Evolutionary conservation across 2,888 invertebrate species (phyloP).

Genomic region (Stenichneumon culpator): DNA sequence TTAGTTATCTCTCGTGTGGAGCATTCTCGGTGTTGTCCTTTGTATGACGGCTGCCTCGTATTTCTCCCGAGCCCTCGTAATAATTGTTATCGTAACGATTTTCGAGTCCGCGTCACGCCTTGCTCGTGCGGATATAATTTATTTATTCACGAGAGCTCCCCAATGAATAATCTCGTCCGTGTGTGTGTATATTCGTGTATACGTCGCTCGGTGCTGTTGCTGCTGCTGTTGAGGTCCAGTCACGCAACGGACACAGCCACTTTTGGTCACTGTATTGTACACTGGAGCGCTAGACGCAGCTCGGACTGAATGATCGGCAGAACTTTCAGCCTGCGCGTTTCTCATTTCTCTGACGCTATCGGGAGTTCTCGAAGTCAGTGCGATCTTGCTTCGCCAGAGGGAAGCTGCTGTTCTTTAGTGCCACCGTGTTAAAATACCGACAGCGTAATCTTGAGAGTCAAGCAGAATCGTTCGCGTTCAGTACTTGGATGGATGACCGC

Average conservation of each 20-base stretch:
- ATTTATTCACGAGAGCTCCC: slow-evolving; percentile 6
- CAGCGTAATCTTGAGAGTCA: too few relatives aligned
- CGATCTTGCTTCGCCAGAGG: slow-evolving; percentile 5
- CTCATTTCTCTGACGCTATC: background rate
- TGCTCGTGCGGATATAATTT: background rate
- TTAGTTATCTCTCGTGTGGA: slow-evolving; percentile 54
- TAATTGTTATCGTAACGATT: slow-evolving; percentile 9
- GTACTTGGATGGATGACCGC: too few relatives aligned
- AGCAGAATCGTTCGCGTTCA: too few relatives aligned
- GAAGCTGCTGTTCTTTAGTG: background rate
- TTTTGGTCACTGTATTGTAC: slow-evolving; percentile 16
- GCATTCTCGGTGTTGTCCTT: slow-evolving; percentile 45
- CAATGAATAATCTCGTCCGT: slow-evolving; percentile 19
- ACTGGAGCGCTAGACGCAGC: slow-evolving; percentile 12
- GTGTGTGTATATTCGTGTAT: slow-evolving; percentile 36
- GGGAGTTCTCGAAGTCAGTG: background rate
- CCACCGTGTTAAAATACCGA: background rate
- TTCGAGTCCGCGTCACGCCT: slow-evolving; percentile 15
- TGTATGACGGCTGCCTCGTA: background rate
- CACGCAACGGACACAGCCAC: slow-evolving; percentile 39
- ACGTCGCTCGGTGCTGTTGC: slow-evolving; percentile 20
- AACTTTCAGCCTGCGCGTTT: slow-evolving; percentile 39
- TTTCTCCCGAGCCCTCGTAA: background rate
- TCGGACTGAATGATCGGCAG: slow-evolving; percentile 55
- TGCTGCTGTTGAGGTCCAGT: slow-evolving; percentile 33